Evolutionary conservation across 2,797 vertebrate species (phyloP), one percentile per base, ranked within the genome.

Genomic region (Xenopus petersii): DNA sequence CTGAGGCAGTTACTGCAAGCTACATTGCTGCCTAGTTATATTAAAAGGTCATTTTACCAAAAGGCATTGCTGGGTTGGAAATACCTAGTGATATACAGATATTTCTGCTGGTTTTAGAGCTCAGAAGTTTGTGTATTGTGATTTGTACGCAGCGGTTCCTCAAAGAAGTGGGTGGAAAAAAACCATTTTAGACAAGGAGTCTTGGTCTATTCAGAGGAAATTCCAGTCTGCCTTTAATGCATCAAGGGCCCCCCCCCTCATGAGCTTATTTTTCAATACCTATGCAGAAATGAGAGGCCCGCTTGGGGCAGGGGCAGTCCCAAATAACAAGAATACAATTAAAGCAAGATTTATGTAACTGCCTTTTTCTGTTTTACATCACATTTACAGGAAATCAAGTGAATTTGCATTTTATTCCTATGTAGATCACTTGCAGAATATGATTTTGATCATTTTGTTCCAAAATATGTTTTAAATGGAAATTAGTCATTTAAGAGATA

Each of bases 231-330:
- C 70, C 16, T 30, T 51, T 66, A 73, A 68, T 49, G 21, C 59
- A 64, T 51, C 70, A 63, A 60, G 70, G 67, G 70, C 58, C 36
- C 51, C 21, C 21, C 21, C 71, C 72, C 58, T 56, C 36, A 70
- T 78, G 71, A 78, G 71, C 49, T 70, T 42, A 69, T 65, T 69
- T 73, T 73, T 59, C 71, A 60, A 67, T 74, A 66, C 30, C 55
- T 67, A 63, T 42, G 33, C 48, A 54, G 73, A 81, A 49, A 74
- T 81, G 73, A 46, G 83, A 80, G 85, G 83, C 81, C 80, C 82
- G 71, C 51, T 66, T 79, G 82, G 81, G 81, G 81, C 16, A 16
- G 58, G 70, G 64, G 16, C 59, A 64, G 64, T 42, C 66, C 42
- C 26, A 21, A 12, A 54, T 58, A 73, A 51, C 33, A 48, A 36